Percentiles rank a stretch among this genome's conserved stretches.
These are phyloP conservation scores for Brotula barbata DNA, from an alignment of 2,797 vertebrate genomes.

Conservation along the genomic window DNA sequence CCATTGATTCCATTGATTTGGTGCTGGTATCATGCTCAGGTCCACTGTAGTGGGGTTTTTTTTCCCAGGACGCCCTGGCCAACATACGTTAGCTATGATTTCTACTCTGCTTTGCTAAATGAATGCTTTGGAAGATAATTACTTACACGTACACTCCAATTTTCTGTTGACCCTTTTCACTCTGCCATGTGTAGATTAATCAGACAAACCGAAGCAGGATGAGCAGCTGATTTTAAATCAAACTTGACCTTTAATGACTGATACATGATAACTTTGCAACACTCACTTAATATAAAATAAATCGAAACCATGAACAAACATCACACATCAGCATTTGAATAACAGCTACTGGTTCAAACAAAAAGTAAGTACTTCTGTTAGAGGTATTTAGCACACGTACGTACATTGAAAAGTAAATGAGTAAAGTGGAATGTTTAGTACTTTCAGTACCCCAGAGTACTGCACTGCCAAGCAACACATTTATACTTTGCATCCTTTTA, in stretches of 20 bases:
- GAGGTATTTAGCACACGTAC: slow-evolving; percentile 74
- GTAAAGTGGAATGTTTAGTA: slow-evolving; percentile 78
- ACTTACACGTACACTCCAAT: neutral
- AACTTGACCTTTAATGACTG: slow-evolving; percentile 80
- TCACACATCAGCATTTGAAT: slow-evolving; percentile 73
- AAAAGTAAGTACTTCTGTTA: slow-evolving; percentile 67
- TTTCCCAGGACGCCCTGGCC: too few relatives aligned
- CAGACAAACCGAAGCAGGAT: slow-evolving; percentile 4
- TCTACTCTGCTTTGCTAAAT: too few relatives aligned
- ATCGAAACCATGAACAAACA: slow-evolving; percentile 76
- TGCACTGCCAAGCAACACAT: slow-evolving; percentile 71
- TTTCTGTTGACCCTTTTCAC: neutral
- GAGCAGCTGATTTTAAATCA: slow-evolving; percentile 51
- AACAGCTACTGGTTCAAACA: slow-evolving; percentile 72
- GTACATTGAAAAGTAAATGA: slow-evolving; percentile 63
- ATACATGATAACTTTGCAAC: slow-evolving; percentile 78
- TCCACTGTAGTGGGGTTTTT: too few relatives aligned
- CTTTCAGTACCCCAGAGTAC: slow-evolving; percentile 63
- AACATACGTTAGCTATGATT: too few relatives aligned
- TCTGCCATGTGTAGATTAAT: neutral
- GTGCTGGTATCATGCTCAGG: too few relatives aligned
- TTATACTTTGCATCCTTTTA: slow-evolving; percentile 42
- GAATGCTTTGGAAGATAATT: neutral
- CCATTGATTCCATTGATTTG: too few relatives aligned
- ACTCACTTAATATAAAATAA: slow-evolving; percentile 79